phyloP scores from a whole-genome alignment of 2,888 invertebrate genomes.

The Agriopis aurantiaria region DNA sequence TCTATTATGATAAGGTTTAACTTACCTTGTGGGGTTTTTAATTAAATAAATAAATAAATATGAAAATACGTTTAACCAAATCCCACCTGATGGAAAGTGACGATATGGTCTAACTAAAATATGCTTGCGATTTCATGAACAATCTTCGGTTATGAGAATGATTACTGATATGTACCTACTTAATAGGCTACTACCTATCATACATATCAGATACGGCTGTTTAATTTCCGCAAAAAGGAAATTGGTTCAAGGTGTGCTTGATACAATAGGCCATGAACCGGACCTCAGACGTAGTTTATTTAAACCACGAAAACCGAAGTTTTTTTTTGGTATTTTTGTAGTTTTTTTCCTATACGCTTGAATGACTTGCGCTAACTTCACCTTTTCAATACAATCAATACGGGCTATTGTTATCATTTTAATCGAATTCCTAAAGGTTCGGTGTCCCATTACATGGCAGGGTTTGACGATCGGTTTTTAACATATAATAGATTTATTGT shows the following conservation, averaged over 20 bases:
- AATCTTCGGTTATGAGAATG: background rate
- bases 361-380: slow-evolving; percentile 7
- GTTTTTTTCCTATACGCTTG: background rate
- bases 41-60: no score
- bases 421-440: slow-evolving; percentile 52
- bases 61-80: no score
- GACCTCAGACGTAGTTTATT: background rate
- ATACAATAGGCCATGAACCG: slow-evolving; percentile 7
- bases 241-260: slow-evolving; percentile 2
- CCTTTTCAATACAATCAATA: slow-evolving; percentile 10
- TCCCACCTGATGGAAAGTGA: no score
- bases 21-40: no score
- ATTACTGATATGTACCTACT: background rate
- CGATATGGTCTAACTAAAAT: no score
- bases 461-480: slow-evolving; percentile 45
- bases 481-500: slow-evolving; percentile 27
- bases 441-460: slow-evolving; percentile 29
- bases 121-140: background rate
- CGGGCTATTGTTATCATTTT: slow-evolving; percentile 18
- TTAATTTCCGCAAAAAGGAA: slow-evolving; percentile 7
- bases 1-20: no score
- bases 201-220: no score
- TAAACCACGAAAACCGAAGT: no score
- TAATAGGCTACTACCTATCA: no score
- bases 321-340: no score